phyloP scores from a whole-genome alignment of 1,140 invertebrate species.

The Gonatopus flavifemur region DNA sequence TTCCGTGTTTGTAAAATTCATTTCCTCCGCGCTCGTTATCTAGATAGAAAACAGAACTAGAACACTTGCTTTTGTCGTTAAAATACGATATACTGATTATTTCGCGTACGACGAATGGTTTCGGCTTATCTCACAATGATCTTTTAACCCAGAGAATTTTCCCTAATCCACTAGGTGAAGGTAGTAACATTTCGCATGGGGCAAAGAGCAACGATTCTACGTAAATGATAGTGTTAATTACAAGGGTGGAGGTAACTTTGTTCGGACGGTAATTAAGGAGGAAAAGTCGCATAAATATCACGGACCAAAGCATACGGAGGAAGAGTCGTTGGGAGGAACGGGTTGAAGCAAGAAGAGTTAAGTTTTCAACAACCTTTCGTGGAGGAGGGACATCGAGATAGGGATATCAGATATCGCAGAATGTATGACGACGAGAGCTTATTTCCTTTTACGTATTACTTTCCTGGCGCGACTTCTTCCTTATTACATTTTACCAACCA shows the following conservation, averaged over 20 bases:
- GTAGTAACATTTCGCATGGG: too few relatives aligned
- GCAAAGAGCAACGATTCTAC: conserved; percentile 22
- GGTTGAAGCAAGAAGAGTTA: conserved; percentile 37
- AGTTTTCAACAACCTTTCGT: conserved; percentile 36
- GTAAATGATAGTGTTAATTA: conserved; percentile 37
- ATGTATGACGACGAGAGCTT: conserved; percentile 39
- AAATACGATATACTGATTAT: too few relatives aligned
- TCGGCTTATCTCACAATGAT: too few relatives aligned
- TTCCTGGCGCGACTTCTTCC: conserved; percentile 21
- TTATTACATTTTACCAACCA: too few relatives aligned
- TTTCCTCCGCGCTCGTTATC: too few relatives aligned
- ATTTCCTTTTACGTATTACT: conserved; percentile 42
- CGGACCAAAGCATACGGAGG: conserved; percentile 19
- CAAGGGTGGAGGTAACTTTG: conserved; percentile 32
- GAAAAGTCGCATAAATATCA: conserved; percentile 42
- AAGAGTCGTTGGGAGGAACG: conserved; percentile 10
- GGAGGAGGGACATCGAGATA: conserved; percentile 27
- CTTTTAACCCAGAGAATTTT: too few relatives aligned
- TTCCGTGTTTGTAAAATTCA: too few relatives aligned
- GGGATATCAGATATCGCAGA: conserved; percentile 41
- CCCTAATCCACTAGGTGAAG: too few relatives aligned
- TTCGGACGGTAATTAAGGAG: conserved; percentile 41
- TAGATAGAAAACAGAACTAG: too few relatives aligned
- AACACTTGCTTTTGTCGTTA: too few relatives aligned
- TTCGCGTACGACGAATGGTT: too few relatives aligned